A percentile compares a stretch with the other conserved stretches of the same genome.
phyloP scores from a whole-genome alignment of 2,113 vertebrate species.

The Phocoena sinus region DNA sequence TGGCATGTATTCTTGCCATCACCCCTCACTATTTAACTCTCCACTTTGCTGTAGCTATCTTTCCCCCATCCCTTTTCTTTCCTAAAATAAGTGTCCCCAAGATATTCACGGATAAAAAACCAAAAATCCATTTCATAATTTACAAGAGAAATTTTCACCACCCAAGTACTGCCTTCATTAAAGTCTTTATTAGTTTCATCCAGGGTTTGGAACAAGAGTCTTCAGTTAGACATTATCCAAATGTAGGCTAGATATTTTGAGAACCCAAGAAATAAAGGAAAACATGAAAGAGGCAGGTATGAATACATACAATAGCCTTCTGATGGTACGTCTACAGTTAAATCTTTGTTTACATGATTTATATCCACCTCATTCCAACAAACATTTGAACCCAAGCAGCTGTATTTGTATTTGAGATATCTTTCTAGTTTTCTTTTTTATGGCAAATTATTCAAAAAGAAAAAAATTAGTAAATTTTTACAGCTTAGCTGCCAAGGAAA shows the following conservation, averaged over 20 bases:
- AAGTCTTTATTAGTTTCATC: not conserved
- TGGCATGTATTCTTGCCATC: constrained; percentile 63
- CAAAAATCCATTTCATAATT: constrained; percentile 54
- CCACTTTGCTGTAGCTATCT: not conserved
- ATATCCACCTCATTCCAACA: not conserved
- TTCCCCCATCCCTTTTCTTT: constrained; percentile 57
- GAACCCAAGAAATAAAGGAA: not conserved
- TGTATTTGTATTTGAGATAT: not conserved
- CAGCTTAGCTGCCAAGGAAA: not conserved
- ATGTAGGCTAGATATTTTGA: not conserved
- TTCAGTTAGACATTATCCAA: constrained; percentile 55
- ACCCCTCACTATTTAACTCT: constrained; percentile 8
- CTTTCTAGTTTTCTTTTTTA: not conserved
- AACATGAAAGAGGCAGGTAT: not conserved
- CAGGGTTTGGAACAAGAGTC: constrained; percentile 38
- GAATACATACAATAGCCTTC: not conserved
- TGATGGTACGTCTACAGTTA: not conserved
- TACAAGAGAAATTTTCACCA: constrained; percentile 50
- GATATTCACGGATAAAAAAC: constrained; percentile 67
- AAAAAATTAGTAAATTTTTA: not conserved
- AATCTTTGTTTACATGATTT: not conserved
- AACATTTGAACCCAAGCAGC: not conserved
- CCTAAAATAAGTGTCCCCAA: constrained; percentile 76
- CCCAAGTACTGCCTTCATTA: constrained; percentile 49
- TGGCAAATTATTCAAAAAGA: not conserved